Percentiles rank a stretch among this genome's conserved stretches.
Evolutionary conservation across 2,797 vertebrate genomes (phyloP).

Genomic region (Anabas testudineus): DNA sequence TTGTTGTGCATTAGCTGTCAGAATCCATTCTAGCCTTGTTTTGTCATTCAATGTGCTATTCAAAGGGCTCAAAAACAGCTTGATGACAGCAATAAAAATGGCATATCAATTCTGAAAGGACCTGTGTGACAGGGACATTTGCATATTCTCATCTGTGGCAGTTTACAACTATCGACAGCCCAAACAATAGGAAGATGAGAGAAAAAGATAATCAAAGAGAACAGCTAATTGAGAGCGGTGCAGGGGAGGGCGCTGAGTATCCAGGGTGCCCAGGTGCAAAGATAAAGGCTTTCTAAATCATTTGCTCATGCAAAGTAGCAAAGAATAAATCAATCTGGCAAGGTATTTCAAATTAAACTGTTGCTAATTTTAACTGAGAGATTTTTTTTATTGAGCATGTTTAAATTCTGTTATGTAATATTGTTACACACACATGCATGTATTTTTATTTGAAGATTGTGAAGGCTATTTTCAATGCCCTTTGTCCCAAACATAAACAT

Average conservation of each 20-base stretch:
- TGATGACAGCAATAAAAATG: conserved; percentile 64
- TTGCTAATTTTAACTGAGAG: conserved; percentile 19
- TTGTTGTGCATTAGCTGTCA: conserved; percentile 40
- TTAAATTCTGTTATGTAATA: conserved; percentile 11
- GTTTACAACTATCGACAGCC: conserved; percentile 36
- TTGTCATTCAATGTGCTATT: conserved; percentile 59
- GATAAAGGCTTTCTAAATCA: conserved; percentile 53
- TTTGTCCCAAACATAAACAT: no score
- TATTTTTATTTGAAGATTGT: neutral
- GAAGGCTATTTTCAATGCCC: no score
- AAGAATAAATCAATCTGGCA: conserved; percentile 38
- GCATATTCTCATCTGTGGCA: conserved; percentile 67
- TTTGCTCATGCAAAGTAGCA: conserved; percentile 35
- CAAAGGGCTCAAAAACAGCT: conserved; percentile 63
- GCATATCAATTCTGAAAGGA: conserved; percentile 63
- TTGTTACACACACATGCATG: no score
- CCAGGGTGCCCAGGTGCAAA: conserved; percentile 74
- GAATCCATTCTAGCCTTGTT: conserved; percentile 55
- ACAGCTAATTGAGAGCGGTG: conserved; percentile 64
- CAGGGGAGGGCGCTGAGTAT: conserved; percentile 27
- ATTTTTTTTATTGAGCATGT: neutral
- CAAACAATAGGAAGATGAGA: conserved; percentile 73
- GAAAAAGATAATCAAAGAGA: conserved; percentile 79
- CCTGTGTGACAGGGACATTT: conserved; percentile 55
- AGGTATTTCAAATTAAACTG: conserved; percentile 17